These are phyloP conservation scores for Columba livia DNA, from an alignment of 2,113 vertebrate species.

Conservation along the genomic window DNA sequence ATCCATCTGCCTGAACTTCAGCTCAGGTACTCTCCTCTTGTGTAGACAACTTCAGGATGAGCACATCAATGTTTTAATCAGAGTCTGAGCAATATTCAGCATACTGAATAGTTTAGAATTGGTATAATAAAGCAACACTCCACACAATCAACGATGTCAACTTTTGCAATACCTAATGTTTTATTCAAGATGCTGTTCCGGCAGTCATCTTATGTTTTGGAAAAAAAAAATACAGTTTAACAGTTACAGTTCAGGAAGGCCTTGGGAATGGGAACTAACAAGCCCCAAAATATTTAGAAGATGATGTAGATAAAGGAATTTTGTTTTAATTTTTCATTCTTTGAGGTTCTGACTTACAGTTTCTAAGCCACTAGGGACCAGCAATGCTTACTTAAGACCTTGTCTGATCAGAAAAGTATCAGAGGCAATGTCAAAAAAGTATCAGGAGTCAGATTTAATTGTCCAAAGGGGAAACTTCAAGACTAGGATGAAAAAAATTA, in stretches of 20 bases:
- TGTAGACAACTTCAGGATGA: neutral
- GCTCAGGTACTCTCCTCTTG: neutral
- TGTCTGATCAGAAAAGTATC: neutral
- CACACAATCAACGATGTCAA: neutral
- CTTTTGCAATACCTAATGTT: neutral
- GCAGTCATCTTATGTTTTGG: neutral
- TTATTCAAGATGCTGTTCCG: neutral
- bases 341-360: neutral
- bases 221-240: neutral
- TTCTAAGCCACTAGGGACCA: neutral
- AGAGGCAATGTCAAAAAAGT: neutral
- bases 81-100: neutral
- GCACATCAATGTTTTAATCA: neutral
- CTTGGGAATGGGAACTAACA: neutral
- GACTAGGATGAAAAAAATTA: neutral
- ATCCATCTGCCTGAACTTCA: neutral
- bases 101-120: neutral
- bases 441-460: neutral
- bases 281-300: neutral
- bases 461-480: neutral
- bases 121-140: neutral
- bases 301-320: neutral
- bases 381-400: neutral
- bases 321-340: neutral
- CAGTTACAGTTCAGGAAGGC: neutral